These are phyloP conservation scores for Rhabdomys pumilio DNA, from an alignment of 2,797 vertebrate species.

Conservation along the genomic window DNA sequence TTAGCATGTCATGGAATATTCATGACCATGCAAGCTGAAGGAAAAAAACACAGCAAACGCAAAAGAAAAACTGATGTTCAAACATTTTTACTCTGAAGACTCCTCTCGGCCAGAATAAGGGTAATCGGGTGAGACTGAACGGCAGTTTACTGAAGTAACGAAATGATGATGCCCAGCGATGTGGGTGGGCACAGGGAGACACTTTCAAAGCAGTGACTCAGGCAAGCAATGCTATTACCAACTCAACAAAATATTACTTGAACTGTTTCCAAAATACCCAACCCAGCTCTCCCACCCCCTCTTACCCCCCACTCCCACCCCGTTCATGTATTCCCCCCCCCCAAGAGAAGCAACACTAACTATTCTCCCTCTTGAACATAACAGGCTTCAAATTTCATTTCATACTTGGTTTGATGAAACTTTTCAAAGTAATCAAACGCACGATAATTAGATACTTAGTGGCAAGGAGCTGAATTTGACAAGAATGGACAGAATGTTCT, in stretches of 20 bases:
- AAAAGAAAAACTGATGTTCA: conserved; percentile 40
- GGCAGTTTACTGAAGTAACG: conserved; percentile 12
- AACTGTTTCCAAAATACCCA: conserved; percentile 61
- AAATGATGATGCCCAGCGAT: neutral
- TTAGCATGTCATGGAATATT: conserved; percentile 55
- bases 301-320: too few relatives aligned
- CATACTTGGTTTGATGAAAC: conserved; percentile 54
- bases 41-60: neutral
- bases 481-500: conserved; percentile 1
- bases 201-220: conserved; percentile 2
- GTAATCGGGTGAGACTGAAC: neutral
- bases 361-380: conserved; percentile 1
- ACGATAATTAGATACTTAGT: conserved; percentile 28
- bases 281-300: neutral
- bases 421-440: conserved; percentile 36
- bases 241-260: conserved; percentile 54
- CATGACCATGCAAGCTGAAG: neutral
- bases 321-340: neutral
- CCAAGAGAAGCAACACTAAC: conserved; percentile 57
- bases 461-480: conserved; percentile 13
- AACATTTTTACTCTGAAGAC: conserved; percentile 71
- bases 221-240: neutral
- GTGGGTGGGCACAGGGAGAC: neutral
- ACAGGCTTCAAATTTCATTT: conserved; percentile 40
- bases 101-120: conserved; percentile 19